phyloP scores from a whole-genome alignment of 2,113 vertebrate species.

The Cryptomyrus ogoouensis region DNA sequence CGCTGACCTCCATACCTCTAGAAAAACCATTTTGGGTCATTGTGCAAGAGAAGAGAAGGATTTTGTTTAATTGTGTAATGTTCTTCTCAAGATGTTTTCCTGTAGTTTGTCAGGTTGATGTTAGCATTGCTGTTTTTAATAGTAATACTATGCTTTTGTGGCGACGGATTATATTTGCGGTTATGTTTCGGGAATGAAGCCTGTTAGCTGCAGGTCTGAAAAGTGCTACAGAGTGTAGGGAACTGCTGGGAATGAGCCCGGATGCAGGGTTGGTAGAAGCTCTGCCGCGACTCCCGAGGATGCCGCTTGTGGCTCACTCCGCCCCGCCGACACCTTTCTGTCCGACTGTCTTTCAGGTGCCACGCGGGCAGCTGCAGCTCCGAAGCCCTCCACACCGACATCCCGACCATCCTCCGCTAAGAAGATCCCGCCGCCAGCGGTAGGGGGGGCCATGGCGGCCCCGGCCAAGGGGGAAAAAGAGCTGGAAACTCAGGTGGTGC shows the following conservation, averaged over 20 bases:
- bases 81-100: background rate
- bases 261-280: background rate
- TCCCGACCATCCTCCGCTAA: conserved; percentile 96
- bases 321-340: background rate
- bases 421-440: conserved; percentile 67
- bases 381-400: conserved; percentile 88
- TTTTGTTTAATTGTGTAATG: background rate
- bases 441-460: conserved; percentile 29
- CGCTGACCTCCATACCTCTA: background rate
- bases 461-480: conserved; percentile 91
- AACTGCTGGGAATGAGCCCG: background rate
- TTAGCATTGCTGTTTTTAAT: background rate
- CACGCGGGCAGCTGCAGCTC: conserved; percentile 79
- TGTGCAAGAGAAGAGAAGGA: background rate
- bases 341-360: conserved; percentile 65
- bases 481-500: conserved; percentile 91
- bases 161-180: background rate
- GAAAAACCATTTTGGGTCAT: background rate
- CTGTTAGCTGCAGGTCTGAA: background rate
- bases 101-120: background rate
- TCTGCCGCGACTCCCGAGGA: background rate
- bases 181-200: background rate
- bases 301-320: background rate
- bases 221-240: background rate
- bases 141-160: background rate